Percentiles rank a stretch among this genome's conserved stretches.
Conservation (phyloP, 2,113 vertebrate genomes). For the Amphiprion percula region DNA sequence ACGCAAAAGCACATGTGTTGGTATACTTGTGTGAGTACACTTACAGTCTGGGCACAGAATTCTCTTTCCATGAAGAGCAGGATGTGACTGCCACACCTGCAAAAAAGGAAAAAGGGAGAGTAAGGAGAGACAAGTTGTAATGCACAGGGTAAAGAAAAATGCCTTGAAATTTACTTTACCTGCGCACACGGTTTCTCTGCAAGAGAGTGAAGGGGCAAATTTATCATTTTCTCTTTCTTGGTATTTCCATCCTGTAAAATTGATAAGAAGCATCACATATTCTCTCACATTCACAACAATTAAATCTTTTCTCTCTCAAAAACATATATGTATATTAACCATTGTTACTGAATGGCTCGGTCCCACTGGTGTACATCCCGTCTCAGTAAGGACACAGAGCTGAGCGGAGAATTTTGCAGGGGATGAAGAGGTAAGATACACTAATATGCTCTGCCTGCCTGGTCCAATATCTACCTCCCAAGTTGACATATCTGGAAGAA, state of each 20-base stretch:
- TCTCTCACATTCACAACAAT: background rate
- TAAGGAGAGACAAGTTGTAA: background rate
- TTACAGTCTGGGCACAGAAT: conserved; percentile 90
- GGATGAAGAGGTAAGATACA: conserved; percentile 81
- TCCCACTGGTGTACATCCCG: conserved; percentile 57
- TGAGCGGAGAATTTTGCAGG: conserved; percentile 87
- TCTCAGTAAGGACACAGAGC: conserved; percentile 79
- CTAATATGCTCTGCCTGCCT: conserved; percentile 71
- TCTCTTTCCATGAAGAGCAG: conserved; percentile 84
- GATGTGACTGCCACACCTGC: conserved; percentile 91
- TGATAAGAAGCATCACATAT: background rate
- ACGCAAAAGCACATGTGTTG: background rate
- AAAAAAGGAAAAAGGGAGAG: background rate
- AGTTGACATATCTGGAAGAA: conserved; percentile 47
- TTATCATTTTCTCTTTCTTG: conserved; percentile 51
- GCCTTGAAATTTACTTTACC: conserved; percentile 76
- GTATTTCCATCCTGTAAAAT: conserved; percentile 76
- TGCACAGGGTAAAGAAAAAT: background rate
- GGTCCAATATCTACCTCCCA: conserved; percentile 84
- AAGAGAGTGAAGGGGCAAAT: conserved; percentile 74
- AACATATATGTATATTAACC: conserved; percentile 53
- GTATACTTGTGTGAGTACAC: conserved; percentile 45
- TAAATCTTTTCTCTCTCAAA: background rate
- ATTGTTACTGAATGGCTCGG: conserved; percentile 69
- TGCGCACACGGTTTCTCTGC: conserved; percentile 84